phyloP scores from a whole-genome alignment of 37 sponge, comb jelly and placozoan species.

The Bolinopsis microptera region DNA sequence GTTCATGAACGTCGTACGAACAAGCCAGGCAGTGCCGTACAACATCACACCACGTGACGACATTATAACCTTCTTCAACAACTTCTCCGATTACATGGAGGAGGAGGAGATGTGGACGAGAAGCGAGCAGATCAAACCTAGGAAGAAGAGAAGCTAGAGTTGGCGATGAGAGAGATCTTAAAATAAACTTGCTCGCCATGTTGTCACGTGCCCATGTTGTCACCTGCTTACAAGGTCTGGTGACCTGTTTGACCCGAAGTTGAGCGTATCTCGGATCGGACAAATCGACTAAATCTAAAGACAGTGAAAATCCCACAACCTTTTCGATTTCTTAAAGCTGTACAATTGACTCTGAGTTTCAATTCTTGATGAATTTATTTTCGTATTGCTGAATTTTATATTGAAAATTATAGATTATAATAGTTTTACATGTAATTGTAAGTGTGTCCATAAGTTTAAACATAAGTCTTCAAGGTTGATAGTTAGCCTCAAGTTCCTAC shows the following conservation, averaged over 20 bases:
- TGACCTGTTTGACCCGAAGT: too few species aligned
- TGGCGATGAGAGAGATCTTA: too few species aligned
- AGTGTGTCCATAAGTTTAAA: too few species aligned
- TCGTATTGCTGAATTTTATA: neutral
- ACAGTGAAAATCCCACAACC: too few species aligned
- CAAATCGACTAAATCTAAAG: too few species aligned
- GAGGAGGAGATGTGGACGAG: conserved; percentile 62
- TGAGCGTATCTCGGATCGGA: too few species aligned
- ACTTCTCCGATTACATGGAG: conserved; percentile 39
- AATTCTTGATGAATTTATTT: neutral
- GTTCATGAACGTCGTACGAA: conserved; percentile 56
- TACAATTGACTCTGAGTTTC: neutral
- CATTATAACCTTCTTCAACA: conserved; percentile 53
- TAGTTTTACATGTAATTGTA: too few species aligned
- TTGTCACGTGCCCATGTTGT: too few species aligned
- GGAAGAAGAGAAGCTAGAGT: neutral
- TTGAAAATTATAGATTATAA: neutral
- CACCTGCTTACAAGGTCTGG: too few species aligned
- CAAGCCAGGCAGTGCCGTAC: conserved; percentile 26
- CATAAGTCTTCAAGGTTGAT: too few species aligned
- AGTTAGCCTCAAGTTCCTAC: too few species aligned
- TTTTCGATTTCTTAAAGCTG: neutral
- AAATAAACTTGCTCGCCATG: too few species aligned
- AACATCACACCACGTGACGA: conserved; percentile 58
- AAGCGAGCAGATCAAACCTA: conserved; percentile 48